Base-by-base conservation (phyloP, 1,140 invertebrate species). In the Hypothenemus hampei region DNA sequence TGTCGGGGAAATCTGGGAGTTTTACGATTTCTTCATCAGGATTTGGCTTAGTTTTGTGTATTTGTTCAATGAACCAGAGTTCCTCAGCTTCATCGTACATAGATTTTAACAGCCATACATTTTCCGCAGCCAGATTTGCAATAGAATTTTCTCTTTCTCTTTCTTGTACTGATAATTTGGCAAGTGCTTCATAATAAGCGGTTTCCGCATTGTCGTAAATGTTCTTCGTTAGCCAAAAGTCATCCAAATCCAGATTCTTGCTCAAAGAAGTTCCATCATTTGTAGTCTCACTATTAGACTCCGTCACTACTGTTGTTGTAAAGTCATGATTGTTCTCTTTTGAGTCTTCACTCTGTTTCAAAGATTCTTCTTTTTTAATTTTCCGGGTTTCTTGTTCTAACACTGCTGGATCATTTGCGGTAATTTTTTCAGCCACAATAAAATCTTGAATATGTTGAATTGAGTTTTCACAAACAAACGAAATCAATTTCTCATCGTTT, bases 201-300 rank as follows among this genome's bases (percentile, higher is more conserved):
- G 77, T 75, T 69, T 84, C 82, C 6, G 82, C 82, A 51, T 82
- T 78, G 57, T 83, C 76, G 60, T 84, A 85, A 11, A 73, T 47
- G 59, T 71, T 68, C 65, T 81, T 84, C 11, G 79, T 74, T 0
- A 70, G 60, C 82, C 83, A 85, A 65, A 82, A 81, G 8, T 69
- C 63, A 54, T 85, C 82, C 2, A 71, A 66, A 36, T 62, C 59
- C 35, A 78, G 63, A 69, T 78, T 77, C 4, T 33, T 11, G 0
- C 44, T 57, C 10, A 63, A 41, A 39, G 54, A 44, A 8, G 58
- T 31, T 44, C 24, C 36, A 31, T 58, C 60, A 23, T 48, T n/a
- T n/a, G n/a, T n/a, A n/a, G n/a, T n/a, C n/a, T n/a, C n/a, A n/a
- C n/a, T n/a, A n/a, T n/a, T n/a, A n/a, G n/a, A n/a, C n/a, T n/a